These are phyloP conservation scores for Chaunax sp. DNA, from an alignment of 2,797 vertebrate species.

Conservation along the genomic window DNA sequence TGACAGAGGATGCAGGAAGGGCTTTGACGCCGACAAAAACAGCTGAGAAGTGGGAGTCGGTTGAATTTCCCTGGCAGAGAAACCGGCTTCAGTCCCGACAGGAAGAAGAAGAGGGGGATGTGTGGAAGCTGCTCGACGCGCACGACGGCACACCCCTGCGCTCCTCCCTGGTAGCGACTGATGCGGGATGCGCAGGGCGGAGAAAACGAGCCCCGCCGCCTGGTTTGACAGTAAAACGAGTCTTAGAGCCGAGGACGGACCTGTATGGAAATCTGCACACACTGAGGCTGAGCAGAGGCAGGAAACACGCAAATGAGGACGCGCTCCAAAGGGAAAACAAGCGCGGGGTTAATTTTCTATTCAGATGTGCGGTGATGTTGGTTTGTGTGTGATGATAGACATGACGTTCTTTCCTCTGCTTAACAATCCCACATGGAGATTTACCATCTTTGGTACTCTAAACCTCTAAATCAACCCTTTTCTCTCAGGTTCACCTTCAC, in stretches of 20 bases:
- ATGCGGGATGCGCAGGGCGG: slow-evolving; percentile 66
- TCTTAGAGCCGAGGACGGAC: slow-evolving; percentile 25
- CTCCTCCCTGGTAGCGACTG: slow-evolving; percentile 58
- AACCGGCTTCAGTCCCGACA: slow-evolving; percentile 23
- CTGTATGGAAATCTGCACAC: slow-evolving; percentile 64
- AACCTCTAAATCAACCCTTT: no score
- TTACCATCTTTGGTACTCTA: no score
- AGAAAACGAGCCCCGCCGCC: slow-evolving; percentile 24
- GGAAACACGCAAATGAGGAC: slow-evolving; percentile 64
- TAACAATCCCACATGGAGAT: no score
- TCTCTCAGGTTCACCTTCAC: no score
- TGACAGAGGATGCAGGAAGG: slow-evolving; percentile 29
- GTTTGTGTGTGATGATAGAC: no score
- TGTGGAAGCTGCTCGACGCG: slow-evolving; percentile 14
- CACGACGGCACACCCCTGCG: slow-evolving; percentile 68
- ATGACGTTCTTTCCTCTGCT: no score
- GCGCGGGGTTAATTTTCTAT: not conserved
- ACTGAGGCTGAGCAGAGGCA: slow-evolving; percentile 1
- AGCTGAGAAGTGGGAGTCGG: slow-evolving; percentile 23
- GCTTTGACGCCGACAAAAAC: not conserved
- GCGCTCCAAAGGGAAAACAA: slow-evolving; percentile 25
- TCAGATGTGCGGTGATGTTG: slow-evolving; percentile 2
- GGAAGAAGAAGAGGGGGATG: slow-evolving; percentile 11
- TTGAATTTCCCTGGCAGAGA: slow-evolving; percentile 26
- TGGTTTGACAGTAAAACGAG: slow-evolving; percentile 70